Conservation (phyloP, 2,888 invertebrate genomes). For the Sinodicranocentrus sp. region DNA sequence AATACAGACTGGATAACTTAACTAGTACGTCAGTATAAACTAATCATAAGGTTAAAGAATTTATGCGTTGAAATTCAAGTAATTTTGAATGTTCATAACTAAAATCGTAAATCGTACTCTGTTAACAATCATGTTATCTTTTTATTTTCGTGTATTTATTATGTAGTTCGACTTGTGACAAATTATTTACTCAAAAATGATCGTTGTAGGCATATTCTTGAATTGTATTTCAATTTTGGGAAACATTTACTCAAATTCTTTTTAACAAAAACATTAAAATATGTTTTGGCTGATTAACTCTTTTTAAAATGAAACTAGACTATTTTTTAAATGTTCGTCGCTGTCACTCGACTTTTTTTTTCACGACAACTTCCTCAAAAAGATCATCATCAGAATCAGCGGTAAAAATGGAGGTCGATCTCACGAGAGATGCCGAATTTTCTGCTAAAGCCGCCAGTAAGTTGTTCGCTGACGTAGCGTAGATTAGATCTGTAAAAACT, state of each 20-base stretch:
- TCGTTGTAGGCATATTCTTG: no score
- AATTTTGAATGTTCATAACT: neutral
- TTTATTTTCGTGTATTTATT: neutral
- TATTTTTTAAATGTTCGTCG: no score
- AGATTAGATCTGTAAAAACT: constrained; percentile 25
- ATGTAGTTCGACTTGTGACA: neutral
- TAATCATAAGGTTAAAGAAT: neutral
- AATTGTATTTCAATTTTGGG: no score
- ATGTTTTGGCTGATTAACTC: no score
- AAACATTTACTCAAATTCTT: no score
- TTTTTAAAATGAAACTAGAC: no score
- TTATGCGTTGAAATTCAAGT: neutral
- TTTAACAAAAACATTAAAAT: no score
- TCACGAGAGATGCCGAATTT: no score
- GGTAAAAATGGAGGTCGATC: no score
- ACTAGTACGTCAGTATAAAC: neutral
- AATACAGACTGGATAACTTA: constrained; percentile 10
- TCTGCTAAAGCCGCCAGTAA: neutral
- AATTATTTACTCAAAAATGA: no score
- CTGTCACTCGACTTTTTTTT: constrained; percentile 26
- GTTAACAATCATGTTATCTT: neutral
- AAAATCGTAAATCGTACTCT: neutral
- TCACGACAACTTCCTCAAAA: neutral
- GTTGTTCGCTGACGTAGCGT: neutral
- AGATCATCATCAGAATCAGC: constrained; percentile 2